These are phyloP conservation scores for Tupaia chinensis DNA, from an alignment of 2,113 vertebrate genomes.

Conservation along the genomic window DNA sequence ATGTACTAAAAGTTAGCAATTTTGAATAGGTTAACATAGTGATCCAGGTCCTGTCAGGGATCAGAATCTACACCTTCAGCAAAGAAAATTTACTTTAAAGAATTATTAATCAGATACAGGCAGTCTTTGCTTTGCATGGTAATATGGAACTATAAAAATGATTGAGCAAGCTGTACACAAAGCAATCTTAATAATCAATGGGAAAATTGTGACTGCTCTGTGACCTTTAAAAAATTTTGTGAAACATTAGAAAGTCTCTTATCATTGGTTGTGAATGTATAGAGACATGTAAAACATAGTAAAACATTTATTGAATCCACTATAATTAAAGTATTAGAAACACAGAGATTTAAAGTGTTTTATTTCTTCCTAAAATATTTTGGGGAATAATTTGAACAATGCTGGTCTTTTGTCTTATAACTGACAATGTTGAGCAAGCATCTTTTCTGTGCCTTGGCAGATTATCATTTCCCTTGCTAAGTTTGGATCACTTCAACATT, in stretches of 20 bases:
- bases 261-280: not conserved
- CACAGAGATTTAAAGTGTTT: not conserved
- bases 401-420: not conserved
- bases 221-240: not conserved
- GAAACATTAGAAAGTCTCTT: not conserved
- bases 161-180: not conserved
- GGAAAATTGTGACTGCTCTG: not conserved
- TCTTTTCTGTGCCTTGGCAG: not conserved
- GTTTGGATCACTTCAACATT: not conserved
- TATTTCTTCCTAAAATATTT: not conserved
- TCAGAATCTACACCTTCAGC: not conserved
- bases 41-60: not conserved
- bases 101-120: not conserved
- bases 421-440: not conserved
- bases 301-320: not conserved
- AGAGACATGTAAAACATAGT: not conserved
- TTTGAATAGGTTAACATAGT: not conserved
- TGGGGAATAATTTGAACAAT: not conserved
- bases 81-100: not conserved
- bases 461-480: not conserved
- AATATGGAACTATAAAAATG: not conserved
- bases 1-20: not conserved
- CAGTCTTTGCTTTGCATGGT: not conserved
- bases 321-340: slow-evolving; percentile 6
- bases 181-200: not conserved